Evolutionary conservation across 1,140 invertebrate species (phyloP).

Genomic region (Hestina assimilis): DNA sequence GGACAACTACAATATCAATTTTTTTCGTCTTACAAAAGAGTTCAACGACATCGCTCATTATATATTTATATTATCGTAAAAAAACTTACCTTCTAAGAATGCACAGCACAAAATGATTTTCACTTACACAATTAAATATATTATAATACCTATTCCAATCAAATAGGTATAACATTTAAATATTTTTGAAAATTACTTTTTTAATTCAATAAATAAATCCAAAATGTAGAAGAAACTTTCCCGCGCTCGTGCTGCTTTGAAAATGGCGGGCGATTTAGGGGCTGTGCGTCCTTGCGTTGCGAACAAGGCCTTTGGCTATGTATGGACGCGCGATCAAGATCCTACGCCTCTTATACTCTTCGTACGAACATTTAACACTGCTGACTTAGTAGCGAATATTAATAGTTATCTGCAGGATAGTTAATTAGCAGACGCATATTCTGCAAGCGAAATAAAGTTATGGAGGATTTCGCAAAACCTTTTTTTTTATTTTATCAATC

Average conservation of each 20-base stretch:
- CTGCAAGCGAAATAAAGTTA: constrained; percentile 5
- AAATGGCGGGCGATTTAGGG: constrained; percentile 67
- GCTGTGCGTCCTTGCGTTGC: constrained; percentile 66
- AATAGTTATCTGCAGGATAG: constrained; percentile 25
- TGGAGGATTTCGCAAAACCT: background rate
- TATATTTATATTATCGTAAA: background rate
- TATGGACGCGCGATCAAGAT: constrained; percentile 56
- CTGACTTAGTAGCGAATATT: constrained; percentile 23
- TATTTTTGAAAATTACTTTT: background rate
- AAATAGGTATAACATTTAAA: background rate
- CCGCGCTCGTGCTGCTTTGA: constrained; percentile 48
- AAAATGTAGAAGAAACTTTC: constrained; percentile 39
- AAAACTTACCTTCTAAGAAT: constrained; percentile 5
- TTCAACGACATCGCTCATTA: no score
- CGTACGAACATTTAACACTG: constrained; percentile 46
- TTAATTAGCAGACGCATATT: constrained; percentile 25
- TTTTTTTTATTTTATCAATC: no score
- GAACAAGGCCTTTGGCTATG: constrained; percentile 67
- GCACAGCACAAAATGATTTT: background rate
- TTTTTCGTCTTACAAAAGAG: no score
- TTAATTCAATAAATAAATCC: constrained; percentile 5
- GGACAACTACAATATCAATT: background rate
- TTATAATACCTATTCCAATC: background rate
- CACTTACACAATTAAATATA: background rate
- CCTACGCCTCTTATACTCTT: constrained; percentile 69